Base-by-base conservation (phyloP, 2,888 invertebrate species). In the Lepidonotus clava region DNA sequence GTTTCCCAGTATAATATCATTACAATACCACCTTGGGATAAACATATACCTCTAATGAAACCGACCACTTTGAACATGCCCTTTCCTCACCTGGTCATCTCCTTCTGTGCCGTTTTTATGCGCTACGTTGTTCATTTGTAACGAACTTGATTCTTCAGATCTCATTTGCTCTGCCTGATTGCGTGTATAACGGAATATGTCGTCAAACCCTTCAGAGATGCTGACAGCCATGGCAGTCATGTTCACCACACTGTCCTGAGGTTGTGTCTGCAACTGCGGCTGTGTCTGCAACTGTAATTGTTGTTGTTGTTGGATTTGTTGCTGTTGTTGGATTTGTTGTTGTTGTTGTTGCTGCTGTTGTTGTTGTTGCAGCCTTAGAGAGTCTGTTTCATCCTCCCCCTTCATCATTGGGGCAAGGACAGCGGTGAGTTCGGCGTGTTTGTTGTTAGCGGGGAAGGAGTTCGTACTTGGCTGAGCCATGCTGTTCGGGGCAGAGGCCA, bases 71-170 rank as follows among this genome's bases (percentile, higher is more conserved):
- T n/a, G n/a, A n/a, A n/a, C n/a, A n/a, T n/a, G n/a, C n/a, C n/a
- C n/a, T n/a, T n/a, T n/a, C n/a, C n/a, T 77, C 53, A 88, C 88
- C 86, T 85, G 86, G 66, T 80, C 84, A 71, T 51, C 61, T 38
- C 84, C 86, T 32, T 88, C 86, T 32, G 89, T 89, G n/a, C 91
- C 89, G 77, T 90, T 90, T 67, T 90, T 87, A 86, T 91, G 91
- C 66, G 92, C 91, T 88, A 92, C 90, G 38, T 90, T 90, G 86
- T 91, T 92, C 89, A 91, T 88, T n/a, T n/a, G n/a, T n/a, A n/a
- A n/a, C n/a, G n/a, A n/a, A n/a, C n/a, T n/a, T n/a, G n/a, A n/a
- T 11, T 91, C 90, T 40, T 76, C 77, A 18, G 24, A 36, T 24
- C 56, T 51, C 56, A 87, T 38, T 18, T 86, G 71, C 8, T 71